Percentiles rank a stretch among this genome's conserved stretches.
Conservation (phyloP, 2,113 vertebrate species). For the Lonchura striata region DNA sequence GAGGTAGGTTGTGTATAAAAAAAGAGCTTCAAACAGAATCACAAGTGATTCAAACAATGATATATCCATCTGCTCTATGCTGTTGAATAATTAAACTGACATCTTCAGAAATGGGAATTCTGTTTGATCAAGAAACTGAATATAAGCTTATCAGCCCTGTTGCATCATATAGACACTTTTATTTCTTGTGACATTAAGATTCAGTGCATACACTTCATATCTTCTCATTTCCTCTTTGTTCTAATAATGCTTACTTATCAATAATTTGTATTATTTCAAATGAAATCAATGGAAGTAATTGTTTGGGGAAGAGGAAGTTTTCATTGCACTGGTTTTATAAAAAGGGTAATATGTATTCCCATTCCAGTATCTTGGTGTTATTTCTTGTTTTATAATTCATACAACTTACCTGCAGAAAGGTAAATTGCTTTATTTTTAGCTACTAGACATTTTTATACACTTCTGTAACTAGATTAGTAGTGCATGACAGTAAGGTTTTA, state of each 20-base stretch:
- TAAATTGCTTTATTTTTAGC: neutral
- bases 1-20: neutral
- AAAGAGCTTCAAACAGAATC: neutral
- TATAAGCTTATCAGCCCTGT: neutral
- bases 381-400: neutral
- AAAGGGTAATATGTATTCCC: neutral
- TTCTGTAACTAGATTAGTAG: neutral
- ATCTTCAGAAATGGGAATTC: neutral
- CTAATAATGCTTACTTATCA: neutral
- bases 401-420: neutral
- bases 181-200: neutral
- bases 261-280: neutral
- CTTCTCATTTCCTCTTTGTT: neutral
- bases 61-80: neutral
- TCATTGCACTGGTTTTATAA: neutral
- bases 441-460: neutral
- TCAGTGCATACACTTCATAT: neutral
- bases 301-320: neutral
- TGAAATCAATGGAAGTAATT: neutral
- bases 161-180: neutral
- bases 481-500: neutral
- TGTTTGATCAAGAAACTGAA: neutral
- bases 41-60: neutral
- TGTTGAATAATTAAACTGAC: neutral
- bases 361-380: neutral